Percentiles rank a stretch among this genome's conserved stretches.
Evolutionary conservation across 1,140 invertebrate genomes (phyloP).

Genomic region (Halesus radiatus): DNA sequence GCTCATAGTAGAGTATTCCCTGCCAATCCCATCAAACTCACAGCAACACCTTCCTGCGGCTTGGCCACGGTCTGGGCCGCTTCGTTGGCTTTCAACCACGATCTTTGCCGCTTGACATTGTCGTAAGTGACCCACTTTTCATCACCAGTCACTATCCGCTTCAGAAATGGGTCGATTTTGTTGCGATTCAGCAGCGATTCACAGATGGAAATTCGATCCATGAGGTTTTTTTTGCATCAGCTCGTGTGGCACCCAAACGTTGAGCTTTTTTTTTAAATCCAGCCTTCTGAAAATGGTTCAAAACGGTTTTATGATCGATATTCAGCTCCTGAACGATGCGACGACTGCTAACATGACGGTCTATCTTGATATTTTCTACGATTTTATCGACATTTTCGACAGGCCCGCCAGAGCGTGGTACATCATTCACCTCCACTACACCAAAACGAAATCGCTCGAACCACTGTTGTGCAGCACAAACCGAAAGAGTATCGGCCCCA

Average conservation of each 20-base stretch:
- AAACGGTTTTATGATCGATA: constrained; percentile 25
- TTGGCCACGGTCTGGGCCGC: constrained; percentile 12
- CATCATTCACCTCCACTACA: constrained; percentile 14
- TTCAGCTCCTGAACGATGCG: not conserved
- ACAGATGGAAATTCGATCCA: constrained; percentile 27
- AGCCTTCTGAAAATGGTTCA: constrained; percentile 11
- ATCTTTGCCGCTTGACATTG: constrained; percentile 9
- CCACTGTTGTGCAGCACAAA: not conserved
- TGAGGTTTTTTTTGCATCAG: constrained; percentile 30
- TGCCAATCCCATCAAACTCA: too few relatives aligned
- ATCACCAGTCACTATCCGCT: constrained; percentile 20
- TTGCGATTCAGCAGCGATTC: constrained; percentile 31
- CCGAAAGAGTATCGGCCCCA: too few relatives aligned
- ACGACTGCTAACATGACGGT: constrained; percentile 23
- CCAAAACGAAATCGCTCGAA: constrained; percentile 9
- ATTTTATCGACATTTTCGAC: constrained; percentile 22
- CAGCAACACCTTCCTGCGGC: too few relatives aligned
- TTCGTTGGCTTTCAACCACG: constrained; percentile 20
- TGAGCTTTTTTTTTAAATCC: constrained; percentile 17
- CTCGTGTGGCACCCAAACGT: too few relatives aligned
- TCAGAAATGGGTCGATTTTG: constrained; percentile 25
- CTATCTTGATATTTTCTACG: constrained; percentile 18
- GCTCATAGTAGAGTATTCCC: too few relatives aligned
- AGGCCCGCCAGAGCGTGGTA: constrained; percentile 6
- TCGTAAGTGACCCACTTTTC: constrained; percentile 13